Base-by-base conservation (phyloP, 2,888 invertebrate genomes). In the Nemoura dubitans region DNA sequence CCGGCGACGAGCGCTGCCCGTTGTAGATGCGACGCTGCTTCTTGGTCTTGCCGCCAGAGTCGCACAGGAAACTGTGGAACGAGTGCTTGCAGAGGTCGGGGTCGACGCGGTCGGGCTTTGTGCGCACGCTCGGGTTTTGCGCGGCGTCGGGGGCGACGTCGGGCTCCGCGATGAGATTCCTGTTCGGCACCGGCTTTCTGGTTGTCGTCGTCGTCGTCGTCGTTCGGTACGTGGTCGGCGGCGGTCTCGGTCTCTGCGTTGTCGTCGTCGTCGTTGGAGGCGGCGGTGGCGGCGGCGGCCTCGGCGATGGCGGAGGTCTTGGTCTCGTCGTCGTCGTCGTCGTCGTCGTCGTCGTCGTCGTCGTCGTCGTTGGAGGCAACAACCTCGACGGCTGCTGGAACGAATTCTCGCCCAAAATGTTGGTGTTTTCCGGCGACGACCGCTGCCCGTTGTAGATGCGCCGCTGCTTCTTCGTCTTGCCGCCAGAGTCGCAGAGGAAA, bases 21-120 rank as follows among this genome's bases (percentile, higher is more conserved):
- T 0, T 90, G 89, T 14, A 36, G 89, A 78, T 89, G 89, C 80
- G 89, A 88, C 36, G 91, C 90, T 0, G 90, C 90, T 26, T 89
- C 87, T 0, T 90, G 89, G 0, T 91, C 90, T 2, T 90, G 88
- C 3, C 5, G 3, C 30, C 30, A 0, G 25, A n/a, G n/a, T 80
- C 89, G 90, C 86, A 89, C 87, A 26, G 90, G 89, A 86, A 89
- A 88, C 0, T 88, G 89, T 89, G 88, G 87, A 88, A 89, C 29
- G 88, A 90, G 90, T 2, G 87, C 76, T 85, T 86, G 86, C 76
- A 86, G 25, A 81, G 30, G n/a, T 86, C 84, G 5, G 27, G 21
- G 10, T n/a, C 10, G n/a, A n/a, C n/a, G 16, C 59, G 27, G 29
- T 59, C 84, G 29, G 84, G 84, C 26, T 27, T 14, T 10, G 76